phyloP scores from a whole-genome alignment of 2,113 vertebrate species.

The Stomatorhinus ivindoensis region DNA sequence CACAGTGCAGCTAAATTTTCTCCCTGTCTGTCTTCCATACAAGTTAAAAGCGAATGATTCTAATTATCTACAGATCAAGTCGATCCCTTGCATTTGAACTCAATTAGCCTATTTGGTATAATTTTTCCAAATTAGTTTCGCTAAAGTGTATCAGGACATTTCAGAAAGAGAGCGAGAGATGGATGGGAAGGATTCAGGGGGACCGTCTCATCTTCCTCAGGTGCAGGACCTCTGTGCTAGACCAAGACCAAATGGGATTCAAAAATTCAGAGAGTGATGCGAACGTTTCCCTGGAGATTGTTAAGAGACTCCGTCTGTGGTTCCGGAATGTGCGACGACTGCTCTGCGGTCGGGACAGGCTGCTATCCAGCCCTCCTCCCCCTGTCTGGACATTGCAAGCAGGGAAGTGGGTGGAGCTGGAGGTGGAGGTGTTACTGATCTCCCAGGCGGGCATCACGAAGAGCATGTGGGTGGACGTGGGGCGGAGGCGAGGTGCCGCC shows the following conservation, averaged over 20 bases:
- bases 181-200: not conserved
- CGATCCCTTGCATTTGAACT: not conserved
- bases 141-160: not conserved
- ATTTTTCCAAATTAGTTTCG: not conserved
- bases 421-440: not conserved
- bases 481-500: not conserved
- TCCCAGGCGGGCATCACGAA: not conserved
- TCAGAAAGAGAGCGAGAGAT: not conserved
- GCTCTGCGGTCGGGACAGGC: not conserved
- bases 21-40: not conserved
- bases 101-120: not conserved
- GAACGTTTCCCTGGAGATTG: not conserved
- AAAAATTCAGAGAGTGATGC: not conserved
- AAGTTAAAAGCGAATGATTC: not conserved
- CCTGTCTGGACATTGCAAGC: not conserved
- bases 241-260: not conserved
- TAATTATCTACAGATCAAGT: conserved; percentile 10
- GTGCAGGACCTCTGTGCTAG: not conserved
- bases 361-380: not conserved
- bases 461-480: not conserved
- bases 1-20: not conserved
- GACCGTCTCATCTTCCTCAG: not conserved
- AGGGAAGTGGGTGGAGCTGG: not conserved
- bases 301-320: not conserved
- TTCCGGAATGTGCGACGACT: not conserved